Evolutionary conservation across 1,140 invertebrate genomes (phyloP), one percentile per base, ranked within the genome.

Genomic region (Meloidogyne hapla): DNA sequence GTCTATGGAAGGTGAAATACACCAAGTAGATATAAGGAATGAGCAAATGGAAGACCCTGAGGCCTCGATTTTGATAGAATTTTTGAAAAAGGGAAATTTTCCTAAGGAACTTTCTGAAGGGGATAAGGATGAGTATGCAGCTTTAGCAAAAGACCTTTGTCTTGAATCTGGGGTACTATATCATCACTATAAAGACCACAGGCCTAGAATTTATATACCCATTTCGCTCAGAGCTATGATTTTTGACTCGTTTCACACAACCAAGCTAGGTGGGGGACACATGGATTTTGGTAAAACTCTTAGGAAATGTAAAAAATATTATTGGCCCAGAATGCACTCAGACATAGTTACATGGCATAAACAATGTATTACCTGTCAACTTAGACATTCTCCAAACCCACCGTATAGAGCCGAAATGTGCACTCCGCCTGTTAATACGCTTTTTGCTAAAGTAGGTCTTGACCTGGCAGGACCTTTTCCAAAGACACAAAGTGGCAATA

Each of bases 291-390:
- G 38, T 0, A 79, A 78, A 70, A 73, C 67, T 13, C 28, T 77
- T 0, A 69, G 64, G 3, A 79, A 77, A 42, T 28, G 25, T 13
- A 38, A 40, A 6, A 70, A 64, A 42, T 79, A 79, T 28, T 77
- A 48, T 25, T 79, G 77, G 77, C 68, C 75, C 64, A 26, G n/a
- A 18, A 77, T 79, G 77, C 26, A 33, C 0, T n/a, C 28, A 2
- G 67, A 78, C 76, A 38, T 79, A 0, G 4, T 63, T 0, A 21
- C 5, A 15, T 77, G 76, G 67, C 10, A 8, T 0, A 61, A 72
- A 25, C 12, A 71, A 64, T 79, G 76, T 9, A 42, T 72, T 0
- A 69, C 42, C 5, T 79, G 77, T 67, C 77, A 79, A 21, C 42
- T 78, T 21, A 33, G 76, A 18, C 42, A 65, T 12, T 33, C 61